Percentiles rank a stretch among this genome's conserved stretches.
phyloP scores from a whole-genome alignment of 35 echinoderm and acorn worm species.

The Heliocidaris erythrogramma region DNA sequence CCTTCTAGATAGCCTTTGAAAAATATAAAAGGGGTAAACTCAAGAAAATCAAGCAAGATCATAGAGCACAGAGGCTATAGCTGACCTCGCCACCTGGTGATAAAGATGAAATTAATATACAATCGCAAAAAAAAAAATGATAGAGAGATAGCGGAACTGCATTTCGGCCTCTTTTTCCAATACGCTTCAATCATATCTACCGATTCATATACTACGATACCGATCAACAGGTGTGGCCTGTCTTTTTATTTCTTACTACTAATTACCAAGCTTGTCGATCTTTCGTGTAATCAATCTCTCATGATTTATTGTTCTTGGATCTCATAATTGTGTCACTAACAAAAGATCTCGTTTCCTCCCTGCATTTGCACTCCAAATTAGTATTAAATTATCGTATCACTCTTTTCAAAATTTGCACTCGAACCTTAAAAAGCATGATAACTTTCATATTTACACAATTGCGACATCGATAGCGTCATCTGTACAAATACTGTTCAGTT shows the following conservation, averaged over 20 bases:
- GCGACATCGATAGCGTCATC: neutral
- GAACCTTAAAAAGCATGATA: neutral
- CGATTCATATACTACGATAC: neutral
- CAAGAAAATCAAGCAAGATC: too few species aligned
- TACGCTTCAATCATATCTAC: neutral
- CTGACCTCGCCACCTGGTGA: neutral
- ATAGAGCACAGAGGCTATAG: too few species aligned
- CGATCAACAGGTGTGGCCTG: neutral
- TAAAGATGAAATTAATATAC: neutral
- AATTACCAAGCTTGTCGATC: neutral
- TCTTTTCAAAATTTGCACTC: neutral
- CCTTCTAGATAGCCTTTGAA: too few species aligned
- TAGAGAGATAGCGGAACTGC: neutral
- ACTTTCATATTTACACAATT: neutral
- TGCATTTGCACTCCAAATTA: neutral
- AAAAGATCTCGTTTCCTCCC: neutral
- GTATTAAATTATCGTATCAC: neutral
- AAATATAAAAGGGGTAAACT: too few species aligned
- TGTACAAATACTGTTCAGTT: neutral
- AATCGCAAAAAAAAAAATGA: too few species aligned
- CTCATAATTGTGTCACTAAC: neutral
- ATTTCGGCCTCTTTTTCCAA: neutral
- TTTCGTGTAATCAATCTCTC: neutral
- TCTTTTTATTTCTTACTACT: neutral
- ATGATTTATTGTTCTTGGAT: neutral